These are phyloP conservation scores for Plebejus melissa DNA, from an alignment of 2,888 invertebrate genomes.

Conservation along the genomic window DNA sequence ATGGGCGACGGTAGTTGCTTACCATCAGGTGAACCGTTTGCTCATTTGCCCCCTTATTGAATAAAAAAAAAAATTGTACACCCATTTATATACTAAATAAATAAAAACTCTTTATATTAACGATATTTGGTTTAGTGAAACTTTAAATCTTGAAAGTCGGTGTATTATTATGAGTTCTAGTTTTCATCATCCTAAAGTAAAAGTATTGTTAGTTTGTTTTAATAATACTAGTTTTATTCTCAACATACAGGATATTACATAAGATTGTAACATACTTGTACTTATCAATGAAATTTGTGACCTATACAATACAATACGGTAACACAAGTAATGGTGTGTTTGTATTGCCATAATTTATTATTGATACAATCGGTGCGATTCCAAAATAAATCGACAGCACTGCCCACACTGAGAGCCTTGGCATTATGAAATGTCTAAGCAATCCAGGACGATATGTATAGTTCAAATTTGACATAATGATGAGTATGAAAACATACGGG, in stretches of 20 bases:
- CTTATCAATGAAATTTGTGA: constrained; percentile 22
- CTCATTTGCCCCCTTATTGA: too few species aligned
- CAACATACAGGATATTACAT: neutral
- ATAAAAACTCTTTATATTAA: too few species aligned
- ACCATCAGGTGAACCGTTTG: too few species aligned
- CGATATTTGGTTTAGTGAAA: too few species aligned
- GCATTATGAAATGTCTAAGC: constrained; percentile 61
- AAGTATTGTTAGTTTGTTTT: neutral
- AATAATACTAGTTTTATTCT: neutral
- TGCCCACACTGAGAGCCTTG: constrained; percentile 69
- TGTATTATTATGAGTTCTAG: too few species aligned
- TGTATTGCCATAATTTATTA: constrained; percentile 24
- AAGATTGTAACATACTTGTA: neutral
- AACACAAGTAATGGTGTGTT: constrained; percentile 17
- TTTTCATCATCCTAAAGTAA: too few species aligned
- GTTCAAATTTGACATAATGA: constrained; percentile 49
- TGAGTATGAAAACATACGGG: constrained; percentile 42
- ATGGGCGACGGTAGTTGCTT: too few species aligned
- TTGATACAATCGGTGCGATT: constrained; percentile 48
- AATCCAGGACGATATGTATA: constrained; percentile 66
- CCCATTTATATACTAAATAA: too few species aligned
- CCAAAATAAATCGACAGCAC: constrained; percentile 63
- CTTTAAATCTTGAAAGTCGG: too few species aligned
- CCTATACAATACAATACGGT: constrained; percentile 31
- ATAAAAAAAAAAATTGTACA: too few species aligned